Conservation (phyloP, 2,888 invertebrate genomes). For the Hirudinaria manillensis region DNA sequence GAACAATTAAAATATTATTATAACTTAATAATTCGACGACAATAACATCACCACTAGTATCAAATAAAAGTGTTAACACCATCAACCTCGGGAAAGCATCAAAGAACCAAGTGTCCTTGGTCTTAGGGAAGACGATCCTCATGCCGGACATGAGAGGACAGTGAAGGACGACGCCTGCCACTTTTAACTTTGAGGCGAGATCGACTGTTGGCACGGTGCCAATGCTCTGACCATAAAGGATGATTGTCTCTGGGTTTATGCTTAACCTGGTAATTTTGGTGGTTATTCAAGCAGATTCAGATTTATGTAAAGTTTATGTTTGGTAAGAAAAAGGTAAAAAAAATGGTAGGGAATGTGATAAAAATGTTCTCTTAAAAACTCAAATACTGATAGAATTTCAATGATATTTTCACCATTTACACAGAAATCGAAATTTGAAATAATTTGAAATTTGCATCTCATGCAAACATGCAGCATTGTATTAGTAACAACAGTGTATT, state of each 20-base stretch:
- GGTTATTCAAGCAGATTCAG: background rate
- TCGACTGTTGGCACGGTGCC: slow-evolving; percentile 97
- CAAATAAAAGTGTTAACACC: background rate
- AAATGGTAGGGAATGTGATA: background rate
- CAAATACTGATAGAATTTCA: too few relatives aligned
- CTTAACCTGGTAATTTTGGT: slow-evolving; percentile 18
- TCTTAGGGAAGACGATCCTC: slow-evolving; percentile 93
- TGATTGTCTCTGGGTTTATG: slow-evolving; percentile 29
- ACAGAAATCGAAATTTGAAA: too few relatives aligned
- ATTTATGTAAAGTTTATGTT: background rate
- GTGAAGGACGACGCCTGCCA: slow-evolving; percentile 91
- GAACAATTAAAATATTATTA: too few relatives aligned
- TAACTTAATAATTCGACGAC: too few relatives aligned
- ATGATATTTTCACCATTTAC: too few relatives aligned
- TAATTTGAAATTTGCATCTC: too few relatives aligned
- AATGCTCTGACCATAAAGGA: slow-evolving; percentile 86
- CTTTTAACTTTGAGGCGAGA: slow-evolving; percentile 72
- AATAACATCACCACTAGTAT: too few relatives aligned
- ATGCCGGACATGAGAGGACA: slow-evolving; percentile 96
- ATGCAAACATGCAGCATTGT: too few relatives aligned
- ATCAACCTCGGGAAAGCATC: slow-evolving; percentile 91
- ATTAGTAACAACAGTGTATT: too few relatives aligned
- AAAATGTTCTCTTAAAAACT: too few relatives aligned
- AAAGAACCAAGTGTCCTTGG: slow-evolving; percentile 94
- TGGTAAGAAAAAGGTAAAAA: too few relatives aligned